Percentiles rank a stretch among this genome's conserved stretches.
phyloP scores from a whole-genome alignment of 2,888 invertebrate genomes.

The Conchocele bisecta region DNA sequence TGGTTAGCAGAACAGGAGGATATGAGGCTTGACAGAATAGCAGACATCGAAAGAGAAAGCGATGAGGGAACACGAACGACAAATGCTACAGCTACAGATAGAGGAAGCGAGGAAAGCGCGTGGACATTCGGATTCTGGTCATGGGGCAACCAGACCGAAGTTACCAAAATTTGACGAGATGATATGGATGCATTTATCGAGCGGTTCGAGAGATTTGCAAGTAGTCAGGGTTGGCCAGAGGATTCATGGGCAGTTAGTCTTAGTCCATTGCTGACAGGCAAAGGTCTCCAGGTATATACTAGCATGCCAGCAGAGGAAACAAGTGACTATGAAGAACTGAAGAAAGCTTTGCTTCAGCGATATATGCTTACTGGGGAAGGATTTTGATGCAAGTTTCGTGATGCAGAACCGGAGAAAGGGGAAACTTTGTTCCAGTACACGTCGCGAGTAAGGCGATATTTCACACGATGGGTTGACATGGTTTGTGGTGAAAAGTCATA shows the following conservation, averaged over 20 bases:
- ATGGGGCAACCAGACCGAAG: constrained; percentile 8
- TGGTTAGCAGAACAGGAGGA: too few relatives aligned
- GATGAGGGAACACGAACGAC: background rate
- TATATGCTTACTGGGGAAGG: constrained; percentile 21
- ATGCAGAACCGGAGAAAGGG: constrained; percentile 9
- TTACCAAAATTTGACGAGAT: constrained; percentile 33
- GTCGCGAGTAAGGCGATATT: background rate
- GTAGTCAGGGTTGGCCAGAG: constrained; percentile 13
- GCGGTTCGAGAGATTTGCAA: constrained; percentile 25
- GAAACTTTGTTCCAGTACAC: constrained; percentile 17
- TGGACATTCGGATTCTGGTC: background rate
- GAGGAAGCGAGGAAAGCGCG: background rate
- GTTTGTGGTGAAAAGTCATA: background rate
- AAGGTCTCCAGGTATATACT: constrained; percentile 31
- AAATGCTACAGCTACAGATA: background rate
- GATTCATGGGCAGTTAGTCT: constrained; percentile 29
- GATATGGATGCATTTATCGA: constrained; percentile 25
- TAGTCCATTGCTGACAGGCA: constrained; percentile 29
- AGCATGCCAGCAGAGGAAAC: constrained; percentile 24
- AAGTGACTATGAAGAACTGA: constrained; percentile 9
- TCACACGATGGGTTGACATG: constrained; percentile 5
- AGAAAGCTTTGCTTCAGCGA: constrained; percentile 14
- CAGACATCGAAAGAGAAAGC: too few relatives aligned
- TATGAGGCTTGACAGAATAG: too few relatives aligned
- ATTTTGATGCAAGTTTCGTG: constrained; percentile 10